Evolutionary conservation across 2,113 vertebrate genomes (phyloP), one percentile per base, ranked within the genome.

Genomic region (Pygoscelis antarcticus): DNA sequence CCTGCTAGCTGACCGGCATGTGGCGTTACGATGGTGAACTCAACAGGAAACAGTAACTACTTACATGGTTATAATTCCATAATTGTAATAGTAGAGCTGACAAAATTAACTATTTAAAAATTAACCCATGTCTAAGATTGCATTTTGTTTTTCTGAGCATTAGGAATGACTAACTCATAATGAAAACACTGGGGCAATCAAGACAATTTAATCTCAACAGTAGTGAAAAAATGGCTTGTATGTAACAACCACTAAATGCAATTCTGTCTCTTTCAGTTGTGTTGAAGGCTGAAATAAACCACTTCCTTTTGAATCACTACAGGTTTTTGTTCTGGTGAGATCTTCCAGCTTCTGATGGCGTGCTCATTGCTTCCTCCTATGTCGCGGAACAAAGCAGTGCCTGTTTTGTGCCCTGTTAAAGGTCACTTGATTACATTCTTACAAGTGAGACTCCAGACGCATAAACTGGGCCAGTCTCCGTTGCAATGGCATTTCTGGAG

Each of bases 391-490:
- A 83, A 68, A 93, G 74, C 78, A 60, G 16, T 64, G 30, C 68
- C 64, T 95, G 34, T 42, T 94, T 57, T 86, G 68, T 92, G 91
- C 30, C 80, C 74, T 79, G 75, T 79, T 95, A 96, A 94, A 75
- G 92, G 80, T 78, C 58, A 74, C 74, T 89, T 96, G 87, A 95
- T 96, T 95, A 57, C 91, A 65, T 30, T 91, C 86, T 96, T 93
- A 93, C 85, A 88, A 94, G 93, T 91, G 79, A 76, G 90, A 66
- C 49, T 89, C 36, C 70, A 92, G 92, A 93, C 23, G 68, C 47
- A 79, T 64, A 57, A 78, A 77, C 87, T 74, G 57, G 34, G 52
- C 81, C 83, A 58, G 64, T 25, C 57, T 82, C 79, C 44, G 18
- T 21, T 78, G 77, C 44, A 61, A 46, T 75, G 79, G 54, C 83